Evolutionary conservation across 2,113 vertebrate species (phyloP), one percentile per base, ranked within the genome.

Genomic region (Pygoscelis adeliae): DNA sequence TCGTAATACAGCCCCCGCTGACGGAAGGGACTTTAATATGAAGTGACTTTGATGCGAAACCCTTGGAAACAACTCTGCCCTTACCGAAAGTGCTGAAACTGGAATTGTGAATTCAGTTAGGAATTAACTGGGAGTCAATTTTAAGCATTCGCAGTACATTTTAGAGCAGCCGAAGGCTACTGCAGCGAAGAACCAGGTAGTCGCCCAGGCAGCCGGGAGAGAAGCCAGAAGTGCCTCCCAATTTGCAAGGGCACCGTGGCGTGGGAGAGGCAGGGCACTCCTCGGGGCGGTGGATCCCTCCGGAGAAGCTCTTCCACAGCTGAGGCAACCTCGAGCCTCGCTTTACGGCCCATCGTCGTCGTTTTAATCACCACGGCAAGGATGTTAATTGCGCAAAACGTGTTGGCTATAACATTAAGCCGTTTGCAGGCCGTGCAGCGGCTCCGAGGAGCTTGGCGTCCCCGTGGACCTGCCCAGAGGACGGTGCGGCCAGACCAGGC

Each of bases 91-190:
- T 11, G 14, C 14, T 36, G 14, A 52, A 30, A 52, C 16, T 14
- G 27, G 46, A 69, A 67, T 10, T 50, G 44, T 38, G 38, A 38
- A 38, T 38, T 38, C 38, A 38, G 38, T 38, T 38, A 38, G 38
- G 38, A 38, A 38, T 38, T 38, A 38, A 38, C 38, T 38, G 32
- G 26, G n/a, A 42, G 22, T 5, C 22, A 27, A 2, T 30, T 61
- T 61, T 47, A 69, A 38, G 29, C 19, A 18, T 40, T n/a, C 2
- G 0, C 36, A 18, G 30, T 3, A 15, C 1, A 1, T 11, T 77
- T 30, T 47, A 26, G 63, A 22, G 49, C n/a, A 56, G 21, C 14
- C 10, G 1, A 36, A 49, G n/a, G 56, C 65, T 50, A 15, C 18
- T 34, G 46, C 29, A 23, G n/a, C 40, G 12, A 65, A 30, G 50